Conservation (phyloP, 2,113 vertebrate species). For the Tragelaphus buxtoni region DNA sequence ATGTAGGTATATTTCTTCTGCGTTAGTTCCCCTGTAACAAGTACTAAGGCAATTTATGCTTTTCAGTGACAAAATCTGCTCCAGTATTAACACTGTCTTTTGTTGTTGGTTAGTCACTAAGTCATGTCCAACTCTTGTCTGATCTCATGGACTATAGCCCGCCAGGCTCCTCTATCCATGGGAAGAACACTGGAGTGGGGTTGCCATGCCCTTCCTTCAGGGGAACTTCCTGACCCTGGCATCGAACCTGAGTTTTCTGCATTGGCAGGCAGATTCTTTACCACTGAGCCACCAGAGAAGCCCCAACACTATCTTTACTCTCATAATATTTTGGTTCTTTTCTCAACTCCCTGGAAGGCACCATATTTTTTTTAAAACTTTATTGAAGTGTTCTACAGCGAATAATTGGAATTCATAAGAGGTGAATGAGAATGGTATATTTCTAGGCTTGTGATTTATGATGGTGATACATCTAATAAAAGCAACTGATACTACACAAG, state of each 20-base stretch:
- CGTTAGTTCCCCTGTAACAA: background rate
- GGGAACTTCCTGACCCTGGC: background rate
- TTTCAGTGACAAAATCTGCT: background rate
- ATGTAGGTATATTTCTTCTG: background rate
- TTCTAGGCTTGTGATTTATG: background rate
- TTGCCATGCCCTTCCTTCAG: background rate
- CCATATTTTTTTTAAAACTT: background rate
- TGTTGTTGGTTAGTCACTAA: background rate
- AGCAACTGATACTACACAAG: background rate
- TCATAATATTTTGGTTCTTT: background rate
- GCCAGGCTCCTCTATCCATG: background rate
- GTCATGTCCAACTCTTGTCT: background rate
- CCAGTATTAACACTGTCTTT: background rate
- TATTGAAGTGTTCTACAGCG: background rate
- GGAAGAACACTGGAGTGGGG: background rate
- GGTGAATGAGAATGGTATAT: background rate
- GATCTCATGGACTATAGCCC: background rate
- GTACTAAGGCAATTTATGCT: background rate
- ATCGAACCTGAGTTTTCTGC: background rate
- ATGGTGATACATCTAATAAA: background rate
- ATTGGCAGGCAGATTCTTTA: background rate
- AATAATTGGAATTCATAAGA: conserved; percentile 1
- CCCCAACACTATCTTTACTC: background rate
- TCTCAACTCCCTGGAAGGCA: background rate
- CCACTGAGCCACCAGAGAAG: background rate